Percentiles rank a stretch among this genome's conserved stretches.
phyloP scores from a whole-genome alignment of 2,797 vertebrate genomes.

The Natrix natrix region DNA sequence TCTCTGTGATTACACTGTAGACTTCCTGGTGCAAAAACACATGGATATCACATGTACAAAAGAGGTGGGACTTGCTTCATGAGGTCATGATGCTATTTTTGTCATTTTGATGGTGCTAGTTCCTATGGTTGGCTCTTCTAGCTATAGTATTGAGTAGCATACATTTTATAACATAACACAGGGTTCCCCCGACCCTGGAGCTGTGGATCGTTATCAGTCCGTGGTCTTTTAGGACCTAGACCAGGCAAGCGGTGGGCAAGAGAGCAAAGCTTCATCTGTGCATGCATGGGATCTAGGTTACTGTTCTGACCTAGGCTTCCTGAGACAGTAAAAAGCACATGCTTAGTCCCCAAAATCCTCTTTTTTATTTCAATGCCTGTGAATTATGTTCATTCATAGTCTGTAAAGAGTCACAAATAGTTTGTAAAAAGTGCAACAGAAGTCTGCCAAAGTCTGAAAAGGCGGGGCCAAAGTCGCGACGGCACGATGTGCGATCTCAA shows the following conservation, averaged over 20 bases:
- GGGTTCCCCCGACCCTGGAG: background rate
- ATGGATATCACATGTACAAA: background rate
- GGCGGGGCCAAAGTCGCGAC: no score
- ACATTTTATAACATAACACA: background rate
- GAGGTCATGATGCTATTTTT: background rate
- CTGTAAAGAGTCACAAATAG: no score
- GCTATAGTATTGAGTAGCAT: background rate
- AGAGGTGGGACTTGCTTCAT: background rate
- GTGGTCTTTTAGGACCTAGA: background rate
- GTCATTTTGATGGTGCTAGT: background rate
- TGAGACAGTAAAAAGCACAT: no score
- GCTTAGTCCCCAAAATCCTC: no score
- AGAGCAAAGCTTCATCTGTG: background rate
- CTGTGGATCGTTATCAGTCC: background rate
- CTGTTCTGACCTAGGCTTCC: no score
- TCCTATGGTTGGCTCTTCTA: background rate
- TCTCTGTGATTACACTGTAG: no score
- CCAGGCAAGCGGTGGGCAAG: fast-evolving
- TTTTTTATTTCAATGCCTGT: no score
- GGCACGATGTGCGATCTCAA: no score
- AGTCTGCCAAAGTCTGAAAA: no score
- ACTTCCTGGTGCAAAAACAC: no score
- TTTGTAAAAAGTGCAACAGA: no score
- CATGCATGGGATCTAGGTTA: background rate
- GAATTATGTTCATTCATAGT: no score